phyloP scores from a whole-genome alignment of 2,113 vertebrate species.

The Cyanoderma ruficeps region DNA sequence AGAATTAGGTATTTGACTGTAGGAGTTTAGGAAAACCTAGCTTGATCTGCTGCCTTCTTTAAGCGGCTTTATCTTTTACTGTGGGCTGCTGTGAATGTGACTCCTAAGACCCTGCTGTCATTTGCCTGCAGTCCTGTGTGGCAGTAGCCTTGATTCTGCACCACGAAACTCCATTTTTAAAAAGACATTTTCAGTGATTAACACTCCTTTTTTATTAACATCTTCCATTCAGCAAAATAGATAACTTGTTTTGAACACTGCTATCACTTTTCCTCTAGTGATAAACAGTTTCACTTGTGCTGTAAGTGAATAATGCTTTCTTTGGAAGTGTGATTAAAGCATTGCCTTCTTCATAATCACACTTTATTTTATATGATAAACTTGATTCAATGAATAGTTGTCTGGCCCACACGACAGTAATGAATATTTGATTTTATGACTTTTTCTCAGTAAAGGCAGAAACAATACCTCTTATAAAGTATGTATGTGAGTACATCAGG shows the following conservation, averaged over 20 bases:
- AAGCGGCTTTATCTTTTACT: not conserved
- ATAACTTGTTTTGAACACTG: not conserved
- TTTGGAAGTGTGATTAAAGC: slow-evolving; percentile 9
- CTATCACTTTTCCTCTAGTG: not conserved
- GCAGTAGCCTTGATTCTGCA: not conserved
- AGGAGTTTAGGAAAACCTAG: not conserved
- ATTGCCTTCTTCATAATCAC: not conserved
- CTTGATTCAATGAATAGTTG: not conserved
- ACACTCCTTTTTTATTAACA: not conserved
- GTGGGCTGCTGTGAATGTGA: not conserved
- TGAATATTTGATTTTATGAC: not conserved
- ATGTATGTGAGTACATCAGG: not conserved
- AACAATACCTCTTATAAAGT: not conserved
- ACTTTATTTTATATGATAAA: not conserved
- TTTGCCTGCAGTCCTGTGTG: not conserved
- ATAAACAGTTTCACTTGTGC: not conserved
- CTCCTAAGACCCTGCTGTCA: not conserved
- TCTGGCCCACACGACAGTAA: not conserved
- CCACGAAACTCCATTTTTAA: not conserved
- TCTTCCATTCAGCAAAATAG: not conserved
- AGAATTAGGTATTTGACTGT: not conserved
- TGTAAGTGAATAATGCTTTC: not conserved
- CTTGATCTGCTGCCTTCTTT: not conserved
- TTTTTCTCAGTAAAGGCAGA: not conserved
- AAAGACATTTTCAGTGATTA: not conserved